Base-by-base conservation (phyloP, 2,113 vertebrate species). In the Myrmophylax atrothorax region DNA sequence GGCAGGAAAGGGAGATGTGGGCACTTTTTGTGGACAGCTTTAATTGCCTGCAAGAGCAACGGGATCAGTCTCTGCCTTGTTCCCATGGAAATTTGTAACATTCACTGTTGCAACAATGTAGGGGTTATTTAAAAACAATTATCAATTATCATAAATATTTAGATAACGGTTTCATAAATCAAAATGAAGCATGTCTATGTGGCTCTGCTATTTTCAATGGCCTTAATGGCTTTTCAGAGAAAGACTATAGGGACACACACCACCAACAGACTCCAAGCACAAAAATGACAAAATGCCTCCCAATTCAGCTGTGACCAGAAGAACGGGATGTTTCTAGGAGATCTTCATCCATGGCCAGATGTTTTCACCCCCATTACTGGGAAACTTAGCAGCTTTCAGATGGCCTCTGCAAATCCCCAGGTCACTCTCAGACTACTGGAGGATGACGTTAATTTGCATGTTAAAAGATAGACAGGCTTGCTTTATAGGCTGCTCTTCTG, bases 361-460 rank as follows among this genome's bases (percentile, higher is more conserved):
- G 92, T 96, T 94, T 96, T 94, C 80, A 66, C 47, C 96, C 84
- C 72, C 19, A 78, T 96, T 89, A 97, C 11, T 83, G 79, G 87
- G 87, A 84, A 97, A 94, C 88, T 94, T 92, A 96, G 94, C 53
- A 94, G 96, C 96, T 96, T 96, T 97, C 92, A 96, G 97, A 97
- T 92, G 91, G 95, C 90, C 91, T 95, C 94, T 97, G 92, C 84
- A 96, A 97, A 95, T 97, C 97, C 97, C 97, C 31, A 93, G 94
- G 93, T 97, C 92, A 73, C 96, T 98, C 98, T 98, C 97, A 98
- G 98, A 98, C 97, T 98, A 90, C 95, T 94, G 98, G 96, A 98
- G 97, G 98, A 97, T 98, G 95, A 97, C 97, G 97, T 97, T 96
- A 93, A 98, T 98, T 98, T 98, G 98, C 98, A 98, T 98, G 79